Conservation (phyloP, 2,797 vertebrate genomes). For the Rhinogobio ventralis region DNA sequence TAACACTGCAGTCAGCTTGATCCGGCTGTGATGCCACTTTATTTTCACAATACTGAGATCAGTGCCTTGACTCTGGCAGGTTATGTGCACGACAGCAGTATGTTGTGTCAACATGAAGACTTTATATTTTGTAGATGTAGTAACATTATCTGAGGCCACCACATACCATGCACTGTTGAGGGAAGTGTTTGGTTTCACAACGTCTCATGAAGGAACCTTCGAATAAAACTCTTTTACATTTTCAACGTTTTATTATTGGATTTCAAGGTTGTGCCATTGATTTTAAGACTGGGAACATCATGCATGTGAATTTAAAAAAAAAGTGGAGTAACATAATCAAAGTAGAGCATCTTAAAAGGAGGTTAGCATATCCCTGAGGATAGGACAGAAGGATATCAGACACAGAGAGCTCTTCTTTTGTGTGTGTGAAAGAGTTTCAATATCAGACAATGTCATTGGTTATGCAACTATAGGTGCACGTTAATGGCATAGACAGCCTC, state of each 20-base stretch:
- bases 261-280: conserved; percentile 8
- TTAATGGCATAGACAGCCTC: conserved; percentile 33
- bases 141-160: conserved; percentile 8
- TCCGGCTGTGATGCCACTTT: background rate
- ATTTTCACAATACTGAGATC: conserved; percentile 32
- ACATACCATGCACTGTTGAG: background rate
- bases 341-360: conserved; percentile 45
- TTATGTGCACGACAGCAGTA: conserved; percentile 17
- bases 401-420: conserved; percentile 6
- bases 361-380: conserved; percentile 47
- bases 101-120: conserved; percentile 34
- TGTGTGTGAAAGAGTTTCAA: conserved; percentile 24
- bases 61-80: conserved; percentile 3
- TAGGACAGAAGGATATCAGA: conserved; percentile 16
- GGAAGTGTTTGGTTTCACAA: conserved; percentile 24
- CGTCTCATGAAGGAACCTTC: conserved; percentile 2
- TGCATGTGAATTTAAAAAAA: background rate
- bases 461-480: conserved; percentile 31
- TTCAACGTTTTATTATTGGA: background rate
- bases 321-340: conserved; percentile 16
- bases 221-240: background rate
- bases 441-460: conserved; percentile 29
- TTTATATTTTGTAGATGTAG: conserved; percentile 11
- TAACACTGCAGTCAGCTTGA: background rate
- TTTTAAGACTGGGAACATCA: background rate